Evolutionary conservation across 2,113 vertebrate genomes (phyloP), one percentile per base, ranked within the genome.

Genomic region (Pachypanchax playfairii): DNA sequence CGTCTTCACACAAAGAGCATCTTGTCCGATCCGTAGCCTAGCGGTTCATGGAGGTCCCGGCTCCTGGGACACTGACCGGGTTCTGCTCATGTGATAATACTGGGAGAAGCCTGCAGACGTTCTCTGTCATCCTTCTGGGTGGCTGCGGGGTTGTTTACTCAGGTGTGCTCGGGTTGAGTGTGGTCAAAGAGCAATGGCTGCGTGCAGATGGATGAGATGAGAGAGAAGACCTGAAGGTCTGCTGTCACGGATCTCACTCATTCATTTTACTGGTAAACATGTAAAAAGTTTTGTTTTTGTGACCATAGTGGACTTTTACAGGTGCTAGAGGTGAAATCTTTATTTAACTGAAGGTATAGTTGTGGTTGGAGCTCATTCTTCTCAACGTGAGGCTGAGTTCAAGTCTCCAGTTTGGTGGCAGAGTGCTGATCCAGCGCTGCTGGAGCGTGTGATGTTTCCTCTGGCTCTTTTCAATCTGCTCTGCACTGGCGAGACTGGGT

Each of bases 361-460:
- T 36, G 52, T 52, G 60, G 38, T 35, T 76, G 55, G 62, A 71
- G 38, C 26, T 71, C 33, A 4, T n/a, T 41, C 33, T 59, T 31
- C 47, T 53, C 42, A 42, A 28, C 61, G 21, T 49, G 12, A 18
- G 53, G 24, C 17, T 52, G 31, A 59, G 26, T 58, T 38, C 3
- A 65, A 54, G 54, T 75, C 71, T 57, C 59, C 64, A 76, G 48
- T 65, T 59, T 61, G 26, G 69, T 56, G 57, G 42, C 38, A 39
- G 60, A 51, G 41, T 54, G 20, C 55, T 48, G 58, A 60, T 44
- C 70, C 28, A 9, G 42, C 2, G 18, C 60, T 21, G 43, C 62
- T 76, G 73, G 62, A 74, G 26, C 53, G n/a, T 53, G 60, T 21
- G 46, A 83, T 65, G 41, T 71, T 78, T 78, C 77, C 82, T 73